Percentiles rank a stretch among this genome's conserved stretches.
phyloP scores from a whole-genome alignment of 1,140 invertebrate genomes.

The Achroia grisella region DNA sequence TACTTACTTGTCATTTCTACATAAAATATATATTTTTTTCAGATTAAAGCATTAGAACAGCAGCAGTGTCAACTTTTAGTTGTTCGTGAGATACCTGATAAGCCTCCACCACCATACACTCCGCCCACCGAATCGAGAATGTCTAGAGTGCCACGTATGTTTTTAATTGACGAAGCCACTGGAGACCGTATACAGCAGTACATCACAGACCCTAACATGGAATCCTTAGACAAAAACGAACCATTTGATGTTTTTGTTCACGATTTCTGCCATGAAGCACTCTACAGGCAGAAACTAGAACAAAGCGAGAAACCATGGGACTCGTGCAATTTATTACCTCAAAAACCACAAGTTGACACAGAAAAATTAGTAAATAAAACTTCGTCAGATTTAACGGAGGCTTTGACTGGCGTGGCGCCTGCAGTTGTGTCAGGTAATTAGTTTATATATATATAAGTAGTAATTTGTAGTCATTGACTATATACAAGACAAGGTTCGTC shows the following conservation, averaged over 20 bases:
- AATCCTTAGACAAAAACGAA: conserved; percentile 16
- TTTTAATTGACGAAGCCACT: conserved; percentile 23
- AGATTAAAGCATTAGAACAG: conserved; percentile 64
- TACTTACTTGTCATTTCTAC: too few relatives aligned
- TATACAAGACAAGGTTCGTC: too few relatives aligned
- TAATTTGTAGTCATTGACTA: too few relatives aligned
- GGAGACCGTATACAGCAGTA: conserved; percentile 33
- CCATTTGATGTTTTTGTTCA: conserved; percentile 43
- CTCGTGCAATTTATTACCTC: conserved; percentile 38
- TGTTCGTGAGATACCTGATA: conserved; percentile 59
- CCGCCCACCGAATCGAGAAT: conserved; percentile 38
- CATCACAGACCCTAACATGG: conserved; percentile 13
- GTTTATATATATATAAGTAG: not conserved
- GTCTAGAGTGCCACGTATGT: conserved; percentile 32
- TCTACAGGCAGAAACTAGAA: conserved; percentile 26
- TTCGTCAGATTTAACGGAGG: conserved; percentile 33
- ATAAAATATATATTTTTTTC: conserved; percentile 15
- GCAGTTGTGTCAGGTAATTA: conserved; percentile 45
- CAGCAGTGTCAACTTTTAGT: conserved; percentile 52
- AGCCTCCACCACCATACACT: conserved; percentile 60
- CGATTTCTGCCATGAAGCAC: conserved; percentile 48
- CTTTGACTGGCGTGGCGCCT: conserved; percentile 39
- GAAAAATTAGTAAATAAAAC: conserved; percentile 31
- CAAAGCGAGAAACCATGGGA: conserved; percentile 51
- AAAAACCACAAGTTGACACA: conserved; percentile 22